Percentiles rank a stretch among this genome's conserved stretches.
phyloP scores from a whole-genome alignment of 1,140 invertebrate genomes.

The Meloidogyne hapla region DNA sequence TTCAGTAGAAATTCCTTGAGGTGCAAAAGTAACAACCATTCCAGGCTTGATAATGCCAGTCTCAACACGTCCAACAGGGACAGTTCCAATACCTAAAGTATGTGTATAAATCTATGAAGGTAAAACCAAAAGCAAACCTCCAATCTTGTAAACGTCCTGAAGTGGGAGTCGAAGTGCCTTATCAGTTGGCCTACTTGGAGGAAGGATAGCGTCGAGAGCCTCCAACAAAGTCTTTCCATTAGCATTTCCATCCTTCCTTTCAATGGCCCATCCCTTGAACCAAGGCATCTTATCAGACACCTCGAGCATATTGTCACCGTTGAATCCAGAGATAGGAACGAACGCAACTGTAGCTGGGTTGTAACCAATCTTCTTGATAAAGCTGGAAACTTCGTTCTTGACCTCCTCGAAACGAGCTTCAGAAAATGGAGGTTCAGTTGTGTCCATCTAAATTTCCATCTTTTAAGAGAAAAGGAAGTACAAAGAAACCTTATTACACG shows the following conservation, averaged over 20 bases:
- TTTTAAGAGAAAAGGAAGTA: too few relatives aligned
- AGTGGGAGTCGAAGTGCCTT: slow-evolving; percentile 91
- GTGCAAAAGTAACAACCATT: slow-evolving; percentile 96
- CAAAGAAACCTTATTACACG: slow-evolving; percentile 79
- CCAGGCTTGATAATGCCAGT: slow-evolving; percentile 94
- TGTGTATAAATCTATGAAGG: neutral
- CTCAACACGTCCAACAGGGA: slow-evolving; percentile 96
- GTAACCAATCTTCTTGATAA: slow-evolving; percentile 95
- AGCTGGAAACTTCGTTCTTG: slow-evolving; percentile 72
- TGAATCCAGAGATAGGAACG: slow-evolving; percentile 97
- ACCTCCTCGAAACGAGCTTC: slow-evolving; percentile 68
- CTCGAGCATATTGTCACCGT: slow-evolving; percentile 71
- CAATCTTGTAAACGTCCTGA: slow-evolving; percentile 99
- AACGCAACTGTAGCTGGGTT: slow-evolving; percentile 91
- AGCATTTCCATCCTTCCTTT: slow-evolving; percentile 84
- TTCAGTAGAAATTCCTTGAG: slow-evolving; percentile 88
- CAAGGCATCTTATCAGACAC: slow-evolving; percentile 75
- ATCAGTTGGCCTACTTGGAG: slow-evolving; percentile 87
- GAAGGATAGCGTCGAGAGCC: slow-evolving; percentile 89
- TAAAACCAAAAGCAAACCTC: slow-evolving; percentile 69
- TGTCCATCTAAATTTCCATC: slow-evolving; percentile 76
- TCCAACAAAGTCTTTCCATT: slow-evolving; percentile 85
- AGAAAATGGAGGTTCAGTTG: slow-evolving; percentile 90
- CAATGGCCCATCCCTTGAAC: slow-evolving; percentile 95
- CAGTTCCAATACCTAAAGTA: slow-evolving; percentile 88